Evolutionary conservation across 2,888 invertebrate genomes (phyloP).

Genomic region (Tenodera sinensis): DNA sequence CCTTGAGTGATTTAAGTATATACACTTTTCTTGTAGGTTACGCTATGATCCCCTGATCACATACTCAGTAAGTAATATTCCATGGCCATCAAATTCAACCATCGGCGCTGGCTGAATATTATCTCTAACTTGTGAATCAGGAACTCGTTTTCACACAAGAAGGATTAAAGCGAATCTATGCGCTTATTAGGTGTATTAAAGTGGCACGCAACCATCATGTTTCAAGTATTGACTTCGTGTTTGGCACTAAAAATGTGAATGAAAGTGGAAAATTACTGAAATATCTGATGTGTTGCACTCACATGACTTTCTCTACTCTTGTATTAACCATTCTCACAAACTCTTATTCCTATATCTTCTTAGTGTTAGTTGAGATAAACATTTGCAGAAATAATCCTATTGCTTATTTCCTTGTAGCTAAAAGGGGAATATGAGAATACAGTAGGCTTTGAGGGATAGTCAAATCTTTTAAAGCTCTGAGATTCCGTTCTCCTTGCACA

Average conservation of each 20-base stretch:
- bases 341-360: no score
- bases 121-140: background rate
- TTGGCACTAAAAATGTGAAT: background rate
- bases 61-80: background rate
- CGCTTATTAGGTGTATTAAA: background rate
- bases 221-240: background rate
- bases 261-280: background rate
- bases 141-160: background rate
- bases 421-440: no score
- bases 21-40: background rate
- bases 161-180: background rate
- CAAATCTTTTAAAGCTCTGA: no score
- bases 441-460: no score
- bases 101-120: background rate
- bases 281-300: no score
- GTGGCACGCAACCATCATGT: background rate
- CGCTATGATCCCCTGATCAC: background rate
- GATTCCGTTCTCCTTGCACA: no score
- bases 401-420: no score
- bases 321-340: no score
- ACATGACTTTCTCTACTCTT: no score
- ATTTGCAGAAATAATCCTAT: no score
- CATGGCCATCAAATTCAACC: background rate
- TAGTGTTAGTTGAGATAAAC: no score
- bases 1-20: background rate